phyloP scores from a whole-genome alignment of 2,797 vertebrate genomes.

The Sebastolobus altivelis region DNA sequence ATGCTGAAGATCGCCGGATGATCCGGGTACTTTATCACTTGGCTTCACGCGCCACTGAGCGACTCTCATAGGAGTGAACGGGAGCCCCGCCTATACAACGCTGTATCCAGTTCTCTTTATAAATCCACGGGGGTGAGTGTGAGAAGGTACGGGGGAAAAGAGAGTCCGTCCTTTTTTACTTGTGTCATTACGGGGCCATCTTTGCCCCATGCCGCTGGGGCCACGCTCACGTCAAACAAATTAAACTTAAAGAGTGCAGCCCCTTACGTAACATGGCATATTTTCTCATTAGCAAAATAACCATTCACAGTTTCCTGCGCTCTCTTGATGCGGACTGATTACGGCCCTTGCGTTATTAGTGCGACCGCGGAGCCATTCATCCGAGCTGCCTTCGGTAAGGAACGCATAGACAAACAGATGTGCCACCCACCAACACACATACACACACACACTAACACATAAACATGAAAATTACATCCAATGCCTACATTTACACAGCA shows the following conservation, averaged over 20 bases:
- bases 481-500: slow-evolving; percentile 27
- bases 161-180: slow-evolving; percentile 19
- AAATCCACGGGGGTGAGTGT: neutral
- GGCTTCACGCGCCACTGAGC: too few species aligned
- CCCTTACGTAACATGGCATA: slow-evolving; percentile 74
- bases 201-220: slow-evolving; percentile 46
- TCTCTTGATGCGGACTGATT: slow-evolving; percentile 66
- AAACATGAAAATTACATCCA: slow-evolving; percentile 36
- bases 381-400: slow-evolving; percentile 62
- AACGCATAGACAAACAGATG: slow-evolving; percentile 57
- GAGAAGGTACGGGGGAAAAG: neutral
- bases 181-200: slow-evolving; percentile 42
- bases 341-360: slow-evolving; percentile 59
- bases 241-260: slow-evolving; percentile 70
- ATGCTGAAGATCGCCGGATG: too few species aligned
- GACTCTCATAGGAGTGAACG: too few species aligned
- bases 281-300: slow-evolving; percentile 76
- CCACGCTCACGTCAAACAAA: slow-evolving; percentile 73
- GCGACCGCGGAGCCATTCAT: slow-evolving; percentile 58
- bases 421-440: slow-evolving; percentile 16
- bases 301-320: slow-evolving; percentile 54
- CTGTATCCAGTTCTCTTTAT: too few species aligned
- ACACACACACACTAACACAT: neutral
- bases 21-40: too few species aligned
- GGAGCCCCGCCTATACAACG: too few species aligned